Percentiles rank a stretch among this genome's conserved stretches.
Evolutionary conservation across 2,888 invertebrate genomes (phyloP).

Genomic region (Limnephilus lunatus): DNA sequence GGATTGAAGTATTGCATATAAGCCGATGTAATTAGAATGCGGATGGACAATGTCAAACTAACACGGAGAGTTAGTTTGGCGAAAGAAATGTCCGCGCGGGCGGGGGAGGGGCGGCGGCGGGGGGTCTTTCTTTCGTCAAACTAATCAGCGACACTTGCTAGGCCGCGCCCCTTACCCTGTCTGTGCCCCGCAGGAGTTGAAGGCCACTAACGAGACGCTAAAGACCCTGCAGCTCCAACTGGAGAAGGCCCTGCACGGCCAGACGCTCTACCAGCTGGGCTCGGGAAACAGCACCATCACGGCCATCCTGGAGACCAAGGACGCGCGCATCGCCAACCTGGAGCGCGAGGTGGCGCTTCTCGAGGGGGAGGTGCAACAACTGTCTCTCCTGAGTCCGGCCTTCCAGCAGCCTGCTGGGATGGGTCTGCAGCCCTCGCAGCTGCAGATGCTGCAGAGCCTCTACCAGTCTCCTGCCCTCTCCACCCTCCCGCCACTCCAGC

Average conservation of each 20-base stretch:
- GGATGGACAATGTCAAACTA: constrained; percentile 67
- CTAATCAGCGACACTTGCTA: constrained; percentile 48
- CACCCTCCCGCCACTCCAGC: constrained; percentile 73
- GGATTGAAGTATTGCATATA: constrained; percentile 31
- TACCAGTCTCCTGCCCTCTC: constrained; percentile 44
- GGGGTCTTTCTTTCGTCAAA: constrained; percentile 63
- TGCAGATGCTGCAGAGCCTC: constrained; percentile 69
- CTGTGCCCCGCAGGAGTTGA: constrained; percentile 82
- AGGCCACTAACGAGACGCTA: constrained; percentile 90
- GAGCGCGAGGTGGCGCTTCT: constrained; percentile 90
- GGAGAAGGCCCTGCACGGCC: constrained; percentile 83
- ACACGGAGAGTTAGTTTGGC: constrained; percentile 66
- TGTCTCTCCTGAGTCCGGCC: constrained; percentile 70
- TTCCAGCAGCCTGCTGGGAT: background rate
- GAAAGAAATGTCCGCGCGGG: constrained; percentile 67
- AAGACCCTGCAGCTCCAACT: constrained; percentile 88
- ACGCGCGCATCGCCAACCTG: constrained; percentile 90
- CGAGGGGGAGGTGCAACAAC: constrained; percentile 84
- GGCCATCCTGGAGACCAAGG: constrained; percentile 90
- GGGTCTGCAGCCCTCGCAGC: constrained; percentile 73
- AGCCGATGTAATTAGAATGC: constrained; percentile 57
- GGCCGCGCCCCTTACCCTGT: constrained; percentile 37
- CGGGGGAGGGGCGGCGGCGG: constrained; percentile 60
- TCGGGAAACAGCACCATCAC: constrained; percentile 83
- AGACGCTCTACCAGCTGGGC: constrained; percentile 77